These are phyloP conservation scores for Drosophila melanica DNA, from an alignment of 1,140 invertebrate genomes.

Conservation along the genomic window DNA sequence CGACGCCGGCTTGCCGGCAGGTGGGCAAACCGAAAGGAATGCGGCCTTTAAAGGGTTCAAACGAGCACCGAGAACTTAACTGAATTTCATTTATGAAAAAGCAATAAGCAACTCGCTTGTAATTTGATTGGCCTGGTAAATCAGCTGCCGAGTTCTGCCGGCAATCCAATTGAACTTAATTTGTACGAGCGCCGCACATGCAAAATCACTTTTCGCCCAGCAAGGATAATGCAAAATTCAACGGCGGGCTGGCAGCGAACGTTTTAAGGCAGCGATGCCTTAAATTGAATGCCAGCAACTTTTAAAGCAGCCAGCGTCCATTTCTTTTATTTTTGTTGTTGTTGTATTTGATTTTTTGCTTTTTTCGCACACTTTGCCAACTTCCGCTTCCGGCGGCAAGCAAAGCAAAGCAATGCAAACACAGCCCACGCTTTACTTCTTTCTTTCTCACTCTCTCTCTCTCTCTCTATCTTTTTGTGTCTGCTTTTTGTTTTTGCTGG, in stretches of 20 bases:
- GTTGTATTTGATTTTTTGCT: slow-evolving; percentile 8
- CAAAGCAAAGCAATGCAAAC: slow-evolving; percentile 61
- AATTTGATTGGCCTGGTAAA: slow-evolving; percentile 25
- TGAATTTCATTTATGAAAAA: slow-evolving; percentile 41
- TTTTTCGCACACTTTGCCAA: slow-evolving; percentile 57
- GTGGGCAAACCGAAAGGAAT: neutral
- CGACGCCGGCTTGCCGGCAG: neutral
- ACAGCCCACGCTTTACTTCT: slow-evolving; percentile 30
- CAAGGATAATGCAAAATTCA: slow-evolving; percentile 34
- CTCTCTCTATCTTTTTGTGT: slow-evolving; percentile 9
- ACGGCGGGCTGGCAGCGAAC: neutral
- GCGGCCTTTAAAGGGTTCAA: slow-evolving; percentile 12
- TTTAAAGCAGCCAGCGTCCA: slow-evolving; percentile 51
- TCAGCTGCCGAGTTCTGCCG: neutral
- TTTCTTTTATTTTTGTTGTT: slow-evolving; percentile 27
- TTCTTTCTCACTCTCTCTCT: neutral
- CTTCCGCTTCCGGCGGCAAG: slow-evolving; percentile 66
- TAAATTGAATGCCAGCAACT: slow-evolving; percentile 21
- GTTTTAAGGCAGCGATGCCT: slow-evolving; percentile 21
- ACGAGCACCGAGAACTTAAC: neutral
- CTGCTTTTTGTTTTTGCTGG: slow-evolving; percentile 60
- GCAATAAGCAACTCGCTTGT: slow-evolving; percentile 28
- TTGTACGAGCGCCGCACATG: slow-evolving; percentile 8
- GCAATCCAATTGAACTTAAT: slow-evolving; percentile 55
- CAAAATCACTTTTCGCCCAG: slow-evolving; percentile 11